Evolutionary conservation across 1,140 invertebrate species (phyloP), one percentile per base, ranked within the genome.

Genomic region (Brevipalpus yothersi): DNA sequence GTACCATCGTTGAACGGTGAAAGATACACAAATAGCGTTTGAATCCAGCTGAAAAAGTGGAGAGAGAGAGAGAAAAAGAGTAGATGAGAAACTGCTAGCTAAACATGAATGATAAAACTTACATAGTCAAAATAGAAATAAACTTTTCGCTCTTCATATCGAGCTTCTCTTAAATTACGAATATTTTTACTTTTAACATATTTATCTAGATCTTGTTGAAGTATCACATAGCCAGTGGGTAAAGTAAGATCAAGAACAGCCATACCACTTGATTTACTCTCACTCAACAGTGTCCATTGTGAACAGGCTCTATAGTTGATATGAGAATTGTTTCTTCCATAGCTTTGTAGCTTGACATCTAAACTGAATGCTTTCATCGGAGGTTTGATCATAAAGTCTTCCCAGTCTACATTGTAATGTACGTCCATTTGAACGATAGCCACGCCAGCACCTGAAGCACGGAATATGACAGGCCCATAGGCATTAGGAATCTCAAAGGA

Each of bases 61-160:
- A 49, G 31, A 49, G 9, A 21, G 5, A 58, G 12, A n/a, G 9
- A n/a, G n/a, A n/a, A n/a, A n/a, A n/a, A n/a, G n/a, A 49, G 5
- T 49, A 21, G 9, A 9, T 51, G n/a, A 17, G n/a, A 17, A 51
- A 17, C 17, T n/a, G 21, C 9, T n/a, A 4, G n/a, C 7, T 51
- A 1, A 58, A 31, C 31, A 51, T 17, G n/a, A 51, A 19, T 51
- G 49, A 19, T 39, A 39, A 65, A 63, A 77, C 80, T 81, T 76
- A 86, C 83, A 72, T 86, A 91, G 69, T 93, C 83, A 69, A 96
- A 94, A 69, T 92, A 95, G 72, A 94, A 93, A n/a, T 84, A 69
- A 55, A 92, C 79, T 75, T 89, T 90, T 62, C 78, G 77, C 53
- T 83, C 79, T 60, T 77, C 72, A 71, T 83, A 93, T 66, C 82